Conservation (phyloP, 2,797 vertebrate genomes). For the Poeciliopsis presidionis region DNA sequence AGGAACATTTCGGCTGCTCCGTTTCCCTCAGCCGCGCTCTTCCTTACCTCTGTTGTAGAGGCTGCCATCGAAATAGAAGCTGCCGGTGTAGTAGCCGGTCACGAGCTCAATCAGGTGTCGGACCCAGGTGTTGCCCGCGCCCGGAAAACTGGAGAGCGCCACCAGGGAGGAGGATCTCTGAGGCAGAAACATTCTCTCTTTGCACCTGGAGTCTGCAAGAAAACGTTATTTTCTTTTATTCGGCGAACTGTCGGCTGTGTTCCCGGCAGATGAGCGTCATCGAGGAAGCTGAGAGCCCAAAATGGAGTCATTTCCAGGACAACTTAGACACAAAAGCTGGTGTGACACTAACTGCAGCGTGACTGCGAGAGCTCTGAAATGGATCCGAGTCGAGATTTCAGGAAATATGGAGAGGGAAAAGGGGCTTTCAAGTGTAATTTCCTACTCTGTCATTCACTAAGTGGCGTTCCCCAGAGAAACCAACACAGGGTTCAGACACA, state of each 20-base stretch:
- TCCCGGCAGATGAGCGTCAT: conserved; percentile 10
- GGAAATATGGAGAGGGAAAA: conserved; percentile 19
- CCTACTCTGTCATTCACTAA: conserved; percentile 10
- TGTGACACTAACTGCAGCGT: conserved; percentile 11
- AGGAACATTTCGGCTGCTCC: background rate
- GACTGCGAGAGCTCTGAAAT: conserved; percentile 1
- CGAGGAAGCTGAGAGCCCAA: conserved; percentile 1
- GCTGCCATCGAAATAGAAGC: conserved; percentile 95
- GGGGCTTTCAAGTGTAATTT: conserved; percentile 36
- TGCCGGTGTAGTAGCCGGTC: conserved; percentile 95
- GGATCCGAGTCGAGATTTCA: background rate
- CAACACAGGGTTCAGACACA: background rate
- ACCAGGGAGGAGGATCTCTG: conserved; percentile 90
- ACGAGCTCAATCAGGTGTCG: conserved; percentile 94
- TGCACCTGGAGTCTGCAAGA: conserved; percentile 91
- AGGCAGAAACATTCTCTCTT: conserved; percentile 90
- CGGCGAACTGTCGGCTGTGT: conserved; percentile 17
- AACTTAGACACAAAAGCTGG: background rate
- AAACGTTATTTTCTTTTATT: conserved; percentile 25
- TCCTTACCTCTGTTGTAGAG: conserved; percentile 94
- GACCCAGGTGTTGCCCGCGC: conserved; percentile 96
- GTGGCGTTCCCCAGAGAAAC: conserved; percentile 6
- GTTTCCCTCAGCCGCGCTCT: background rate
- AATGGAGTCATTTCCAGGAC: conserved; percentile 13
- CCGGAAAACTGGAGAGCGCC: conserved; percentile 95